Conservation (phyloP, 2,888 invertebrate genomes). For the Drosophila meridiana region DNA sequence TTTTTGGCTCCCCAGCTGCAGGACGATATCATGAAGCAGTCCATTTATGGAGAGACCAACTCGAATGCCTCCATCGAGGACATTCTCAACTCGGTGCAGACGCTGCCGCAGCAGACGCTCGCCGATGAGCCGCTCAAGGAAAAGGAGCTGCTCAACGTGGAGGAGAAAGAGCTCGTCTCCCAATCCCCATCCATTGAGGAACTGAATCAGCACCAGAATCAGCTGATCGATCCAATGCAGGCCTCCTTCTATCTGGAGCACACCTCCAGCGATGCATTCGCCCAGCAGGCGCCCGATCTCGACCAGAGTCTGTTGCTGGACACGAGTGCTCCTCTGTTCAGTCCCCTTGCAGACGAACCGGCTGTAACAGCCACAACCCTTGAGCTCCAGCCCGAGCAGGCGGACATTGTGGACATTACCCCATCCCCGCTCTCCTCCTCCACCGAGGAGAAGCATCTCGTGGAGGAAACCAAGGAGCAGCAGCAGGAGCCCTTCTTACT, state of each 20-base stretch:
- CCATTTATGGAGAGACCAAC: constrained; percentile 71
- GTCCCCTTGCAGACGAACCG: constrained; percentile 30
- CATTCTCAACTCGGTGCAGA: constrained; percentile 83
- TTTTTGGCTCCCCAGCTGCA: constrained; percentile 11
- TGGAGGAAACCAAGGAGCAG: constrained; percentile 79
- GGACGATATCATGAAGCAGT: constrained; percentile 78
- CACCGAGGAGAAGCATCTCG: constrained; percentile 79
- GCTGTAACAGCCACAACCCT: constrained; percentile 34
- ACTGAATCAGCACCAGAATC: constrained; percentile 64
- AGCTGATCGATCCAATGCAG: constrained; percentile 71
- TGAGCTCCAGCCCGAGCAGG: constrained; percentile 55
- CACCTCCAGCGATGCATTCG: constrained; percentile 57
- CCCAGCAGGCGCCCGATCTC: constrained; percentile 9
- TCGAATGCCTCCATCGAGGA: constrained; percentile 74
- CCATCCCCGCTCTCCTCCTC: constrained; percentile 66
- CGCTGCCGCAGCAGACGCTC: constrained; percentile 70
- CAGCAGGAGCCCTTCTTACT: constrained; percentile 38
- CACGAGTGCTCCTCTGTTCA: constrained; percentile 59
- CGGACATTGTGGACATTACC: constrained; percentile 64
- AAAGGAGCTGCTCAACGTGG: constrained; percentile 78
- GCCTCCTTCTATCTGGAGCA: constrained; percentile 78
- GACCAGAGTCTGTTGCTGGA: constrained; percentile 62
- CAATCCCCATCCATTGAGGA: constrained; percentile 82
- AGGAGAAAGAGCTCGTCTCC: constrained; percentile 81
- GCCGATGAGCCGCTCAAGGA: constrained; percentile 64